Conservation (phyloP, 2,797 vertebrate species). For the Karalla daura region DNA sequence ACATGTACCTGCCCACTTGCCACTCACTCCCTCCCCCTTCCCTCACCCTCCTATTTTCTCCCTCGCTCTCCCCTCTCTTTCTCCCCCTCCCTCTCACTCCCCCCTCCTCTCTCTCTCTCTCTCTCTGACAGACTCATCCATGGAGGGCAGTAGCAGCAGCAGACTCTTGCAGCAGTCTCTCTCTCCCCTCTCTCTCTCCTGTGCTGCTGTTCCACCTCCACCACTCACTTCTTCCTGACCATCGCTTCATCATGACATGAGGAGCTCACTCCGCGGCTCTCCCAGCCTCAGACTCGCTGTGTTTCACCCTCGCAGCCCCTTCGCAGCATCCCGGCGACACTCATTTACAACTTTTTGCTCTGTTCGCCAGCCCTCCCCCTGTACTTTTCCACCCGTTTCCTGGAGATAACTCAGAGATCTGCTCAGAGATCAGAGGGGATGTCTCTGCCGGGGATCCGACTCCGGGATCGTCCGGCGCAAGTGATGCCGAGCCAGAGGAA, state of each 20-base stretch:
- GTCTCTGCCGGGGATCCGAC: constrained; percentile 66
- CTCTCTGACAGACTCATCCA: constrained; percentile 48
- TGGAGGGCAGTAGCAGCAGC: no score
- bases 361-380: neutral
- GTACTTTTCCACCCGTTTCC: constrained; percentile 4
- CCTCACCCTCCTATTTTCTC: neutral
- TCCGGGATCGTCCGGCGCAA: constrained; percentile 58
- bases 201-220: no score
- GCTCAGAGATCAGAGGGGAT: constrained; percentile 47
- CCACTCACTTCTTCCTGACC: constrained; percentile 25
- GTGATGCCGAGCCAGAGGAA: constrained; percentile 76
- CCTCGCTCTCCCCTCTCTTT: neutral
- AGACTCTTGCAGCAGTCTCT: constrained; percentile 45
- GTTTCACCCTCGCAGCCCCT: constrained; percentile 14
- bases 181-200: no score
- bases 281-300: constrained; percentile 9
- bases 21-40: neutral
- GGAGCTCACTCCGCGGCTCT: constrained; percentile 22
- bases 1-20: neutral
- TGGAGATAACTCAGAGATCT: constrained; percentile 25
- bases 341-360: constrained; percentile 56
- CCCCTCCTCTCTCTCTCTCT: neutral
- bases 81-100: neutral
- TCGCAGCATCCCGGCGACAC: constrained; percentile 37
- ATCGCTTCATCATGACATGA: constrained; percentile 60